These are phyloP conservation scores for Petroica traversi DNA, from an alignment of 2,113 vertebrate species.

Conservation along the genomic window DNA sequence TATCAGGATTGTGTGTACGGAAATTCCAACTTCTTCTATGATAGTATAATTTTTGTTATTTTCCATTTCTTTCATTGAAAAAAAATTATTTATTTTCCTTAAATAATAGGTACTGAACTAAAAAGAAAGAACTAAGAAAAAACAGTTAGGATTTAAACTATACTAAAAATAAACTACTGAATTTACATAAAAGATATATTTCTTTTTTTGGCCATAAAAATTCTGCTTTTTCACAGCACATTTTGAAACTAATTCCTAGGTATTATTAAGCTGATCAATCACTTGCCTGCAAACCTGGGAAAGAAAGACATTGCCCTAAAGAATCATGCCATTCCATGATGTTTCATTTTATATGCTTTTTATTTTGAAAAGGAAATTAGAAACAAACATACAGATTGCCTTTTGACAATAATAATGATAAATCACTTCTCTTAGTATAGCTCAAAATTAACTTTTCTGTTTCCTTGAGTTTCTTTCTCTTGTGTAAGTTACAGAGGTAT, in stretches of 20 bases:
- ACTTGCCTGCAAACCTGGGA: neutral
- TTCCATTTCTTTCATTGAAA: too few species aligned
- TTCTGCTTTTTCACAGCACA: neutral
- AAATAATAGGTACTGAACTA: neutral
- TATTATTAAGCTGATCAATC: neutral
- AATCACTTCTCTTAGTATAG: neutral
- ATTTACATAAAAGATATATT: neutral
- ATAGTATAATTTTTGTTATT: neutral
- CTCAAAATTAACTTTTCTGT: neutral
- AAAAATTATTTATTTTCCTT: neutral
- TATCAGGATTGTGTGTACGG: neutral
- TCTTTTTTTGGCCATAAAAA: neutral
- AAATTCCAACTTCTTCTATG: neutral
- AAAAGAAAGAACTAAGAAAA: too few species aligned
- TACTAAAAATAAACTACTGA: neutral
- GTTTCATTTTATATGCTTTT: neutral
- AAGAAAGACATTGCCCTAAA: neutral
- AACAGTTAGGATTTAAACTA: neutral
- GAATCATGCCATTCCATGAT: neutral
- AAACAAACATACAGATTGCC: neutral
- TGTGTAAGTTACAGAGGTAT: neutral
- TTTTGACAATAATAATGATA: neutral
- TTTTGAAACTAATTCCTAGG: neutral
- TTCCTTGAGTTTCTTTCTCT: neutral
- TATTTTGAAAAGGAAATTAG: neutral